These are phyloP conservation scores for Heliopora coerulea DNA, from an alignment of 92 coral and sea anemone species.

Conservation along the genomic window DNA sequence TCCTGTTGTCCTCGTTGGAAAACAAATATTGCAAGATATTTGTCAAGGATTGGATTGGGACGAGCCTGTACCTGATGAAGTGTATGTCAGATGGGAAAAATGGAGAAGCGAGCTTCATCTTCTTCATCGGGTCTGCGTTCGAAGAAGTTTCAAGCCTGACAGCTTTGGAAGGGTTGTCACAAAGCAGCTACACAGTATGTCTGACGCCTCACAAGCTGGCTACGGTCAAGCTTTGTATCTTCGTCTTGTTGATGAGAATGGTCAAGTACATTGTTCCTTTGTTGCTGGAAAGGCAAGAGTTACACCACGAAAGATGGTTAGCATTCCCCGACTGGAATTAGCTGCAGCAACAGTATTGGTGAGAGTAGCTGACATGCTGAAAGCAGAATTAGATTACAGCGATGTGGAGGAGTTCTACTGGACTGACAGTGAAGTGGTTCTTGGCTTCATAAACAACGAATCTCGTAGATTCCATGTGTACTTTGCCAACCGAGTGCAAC, in stretches of 20 bases:
- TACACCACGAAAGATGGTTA: conserved; percentile 53
- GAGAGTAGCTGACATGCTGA: conserved; percentile 47
- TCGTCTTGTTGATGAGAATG: conserved; percentile 47
- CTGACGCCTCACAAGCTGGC: conserved; percentile 56
- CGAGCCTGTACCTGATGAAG: conserved; percentile 45
- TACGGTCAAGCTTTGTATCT: conserved; percentile 61
- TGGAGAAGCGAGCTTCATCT: conserved; percentile 47
- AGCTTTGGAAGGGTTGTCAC: conserved; percentile 10
- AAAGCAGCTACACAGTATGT: conserved; percentile 52
- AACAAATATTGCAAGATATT: conserved; percentile 46
- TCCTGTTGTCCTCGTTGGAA: conserved; percentile 48
- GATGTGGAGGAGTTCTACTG: conserved; percentile 51
- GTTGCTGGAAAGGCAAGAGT: conserved; percentile 61
- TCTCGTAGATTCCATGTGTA: conserved; percentile 5
- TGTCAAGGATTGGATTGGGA: conserved; percentile 54
- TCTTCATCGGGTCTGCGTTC: conserved; percentile 33
- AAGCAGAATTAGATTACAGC: conserved; percentile 43
- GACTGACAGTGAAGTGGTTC: conserved; percentile 62
- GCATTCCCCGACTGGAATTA: conserved; percentile 56
- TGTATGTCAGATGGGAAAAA: conserved; percentile 45
- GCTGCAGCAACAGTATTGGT: conserved; percentile 64
- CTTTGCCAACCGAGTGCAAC: conserved; percentile 17
- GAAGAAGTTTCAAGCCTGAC: conserved; percentile 36
- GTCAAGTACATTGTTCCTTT: conserved; percentile 49
- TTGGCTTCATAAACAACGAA: conserved; percentile 62